Evolutionary conservation across 2,888 invertebrate species (phyloP).

Genomic region (Strigamia crassipes): DNA sequence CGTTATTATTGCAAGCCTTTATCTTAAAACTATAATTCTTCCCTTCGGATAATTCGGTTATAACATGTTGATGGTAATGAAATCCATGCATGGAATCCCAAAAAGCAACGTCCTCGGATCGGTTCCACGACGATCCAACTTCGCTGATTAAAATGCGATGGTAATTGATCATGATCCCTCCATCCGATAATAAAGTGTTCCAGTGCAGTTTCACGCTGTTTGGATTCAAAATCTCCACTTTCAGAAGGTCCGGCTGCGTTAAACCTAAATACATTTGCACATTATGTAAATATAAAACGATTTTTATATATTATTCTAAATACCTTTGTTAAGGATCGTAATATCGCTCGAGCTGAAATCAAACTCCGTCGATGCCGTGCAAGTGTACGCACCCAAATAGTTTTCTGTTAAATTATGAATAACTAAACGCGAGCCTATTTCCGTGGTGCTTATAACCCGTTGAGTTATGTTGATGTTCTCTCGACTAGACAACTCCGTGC

Average conservation of each 20-base stretch:
- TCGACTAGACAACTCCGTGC: not conserved
- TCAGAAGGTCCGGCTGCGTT: not conserved
- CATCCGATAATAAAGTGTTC: slow-evolving; percentile 12
- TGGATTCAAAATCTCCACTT: not conserved
- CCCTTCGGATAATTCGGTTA: not conserved
- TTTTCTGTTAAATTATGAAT: slow-evolving; percentile 29
- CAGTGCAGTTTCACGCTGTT: slow-evolving; percentile 12
- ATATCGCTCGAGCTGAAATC: not conserved
- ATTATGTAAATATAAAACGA: no score
- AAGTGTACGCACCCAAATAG: slow-evolving; percentile 19
- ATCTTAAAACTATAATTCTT: not conserved
- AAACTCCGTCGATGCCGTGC: not conserved
- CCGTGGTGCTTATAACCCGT: slow-evolving; percentile 23
- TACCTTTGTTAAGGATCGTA: slow-evolving; percentile 31
- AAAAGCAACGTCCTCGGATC: not conserved
- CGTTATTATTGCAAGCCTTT: slow-evolving; percentile 21
- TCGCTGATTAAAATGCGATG: not conserved
- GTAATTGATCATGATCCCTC: slow-evolving; percentile 10
- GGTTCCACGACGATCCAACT: not conserved
- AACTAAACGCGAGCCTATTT: slow-evolving; percentile 31
- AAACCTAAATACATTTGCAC: not conserved
- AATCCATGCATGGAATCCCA: not conserved
- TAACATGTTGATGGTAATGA: not conserved
- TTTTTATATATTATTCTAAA: not conserved
- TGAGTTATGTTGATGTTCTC: slow-evolving; percentile 39